These are phyloP conservation scores for Pangasius mekongensis DNA, from an alignment of 2,797 vertebrate species.

Conservation along the genomic window DNA sequence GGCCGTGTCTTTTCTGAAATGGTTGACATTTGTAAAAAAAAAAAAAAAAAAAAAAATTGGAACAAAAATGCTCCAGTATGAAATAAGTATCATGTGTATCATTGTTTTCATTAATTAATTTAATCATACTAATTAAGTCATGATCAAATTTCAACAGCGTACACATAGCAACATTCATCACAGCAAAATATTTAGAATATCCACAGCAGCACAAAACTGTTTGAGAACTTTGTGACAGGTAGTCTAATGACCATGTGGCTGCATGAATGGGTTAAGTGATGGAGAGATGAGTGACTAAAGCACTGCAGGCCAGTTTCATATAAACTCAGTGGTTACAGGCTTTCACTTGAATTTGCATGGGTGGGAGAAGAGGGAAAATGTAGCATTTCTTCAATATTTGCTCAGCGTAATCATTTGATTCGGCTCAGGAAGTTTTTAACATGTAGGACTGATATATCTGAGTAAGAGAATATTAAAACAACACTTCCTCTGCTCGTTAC, in stretches of 20 bases:
- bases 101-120: neutral
- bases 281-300: neutral
- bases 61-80: neutral
- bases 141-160: neutral
- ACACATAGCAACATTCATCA: neutral
- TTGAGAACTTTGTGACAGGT: neutral
- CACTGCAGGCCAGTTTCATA: neutral
- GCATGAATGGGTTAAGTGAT: conserved; percentile 1
- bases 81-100: neutral
- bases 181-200: neutral
- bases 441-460: conserved; percentile 60
- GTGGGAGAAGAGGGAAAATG: conserved; percentile 24
- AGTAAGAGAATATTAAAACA: conserved; percentile 58
- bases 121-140: neutral
- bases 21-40: neutral
- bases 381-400: conserved; percentile 22
- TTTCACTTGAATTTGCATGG: conserved; percentile 30
- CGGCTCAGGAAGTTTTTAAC: conserved; percentile 41
- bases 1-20: neutral
- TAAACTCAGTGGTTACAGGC: neutral
- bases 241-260: neutral
- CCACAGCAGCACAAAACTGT: neutral
- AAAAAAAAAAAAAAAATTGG: neutral
- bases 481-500: conserved; percentile 64
- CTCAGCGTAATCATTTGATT: conserved; percentile 40